These are phyloP conservation scores for Procambarus clarkii DNA, from an alignment of 1,140 invertebrate genomes.

Conservation along the genomic window DNA sequence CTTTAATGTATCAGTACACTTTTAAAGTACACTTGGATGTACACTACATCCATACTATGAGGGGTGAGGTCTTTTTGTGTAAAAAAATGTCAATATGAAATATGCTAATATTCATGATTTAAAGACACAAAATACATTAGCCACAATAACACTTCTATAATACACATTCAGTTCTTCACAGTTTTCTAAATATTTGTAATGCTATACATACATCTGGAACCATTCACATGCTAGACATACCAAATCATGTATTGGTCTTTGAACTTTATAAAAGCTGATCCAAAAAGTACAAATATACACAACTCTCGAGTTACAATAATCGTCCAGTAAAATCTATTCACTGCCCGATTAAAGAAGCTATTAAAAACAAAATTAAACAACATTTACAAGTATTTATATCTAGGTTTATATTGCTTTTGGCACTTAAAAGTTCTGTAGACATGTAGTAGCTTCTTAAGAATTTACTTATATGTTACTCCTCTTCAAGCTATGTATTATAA, in stretches of 20 bases:
- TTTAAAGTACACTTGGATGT: neutral
- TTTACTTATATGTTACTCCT: no score
- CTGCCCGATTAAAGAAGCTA: no score
- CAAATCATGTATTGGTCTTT: neutral
- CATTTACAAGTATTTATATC: no score
- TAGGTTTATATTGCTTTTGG: no score
- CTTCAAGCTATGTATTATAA: no score
- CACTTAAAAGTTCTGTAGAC: no score
- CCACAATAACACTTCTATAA: neutral
- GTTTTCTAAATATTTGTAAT: neutral
- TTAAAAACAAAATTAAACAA: neutral
- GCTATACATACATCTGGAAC: neutral
- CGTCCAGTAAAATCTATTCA: no score
- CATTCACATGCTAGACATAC: neutral
- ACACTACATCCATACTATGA: neutral
- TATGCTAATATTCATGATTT: neutral
- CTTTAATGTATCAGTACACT: neutral
- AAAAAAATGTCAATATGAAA: neutral
- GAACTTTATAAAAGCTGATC: neutral
- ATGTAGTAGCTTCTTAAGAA: no score
- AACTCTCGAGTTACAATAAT: neutral
- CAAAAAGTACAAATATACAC: conserved; percentile 1
- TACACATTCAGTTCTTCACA: neutral
- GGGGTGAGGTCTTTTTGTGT: neutral
- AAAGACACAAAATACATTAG: neutral